Evolutionary conservation across 2,888 invertebrate species (phyloP), one percentile per base, ranked within the genome.

Genomic region (Tolmerus cingulatus): DNA sequence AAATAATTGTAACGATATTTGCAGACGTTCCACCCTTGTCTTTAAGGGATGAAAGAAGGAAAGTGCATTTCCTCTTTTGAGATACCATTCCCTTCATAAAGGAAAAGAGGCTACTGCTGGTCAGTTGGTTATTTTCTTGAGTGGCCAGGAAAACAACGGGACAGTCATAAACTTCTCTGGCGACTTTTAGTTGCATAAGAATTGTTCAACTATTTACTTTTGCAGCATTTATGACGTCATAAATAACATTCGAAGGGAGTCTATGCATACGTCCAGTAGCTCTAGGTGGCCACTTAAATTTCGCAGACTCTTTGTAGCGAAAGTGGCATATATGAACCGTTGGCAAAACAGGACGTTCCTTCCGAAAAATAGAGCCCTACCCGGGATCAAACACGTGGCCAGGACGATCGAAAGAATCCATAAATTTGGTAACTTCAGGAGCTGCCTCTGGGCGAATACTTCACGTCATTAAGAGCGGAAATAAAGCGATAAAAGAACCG

Each of bases 391-490:
- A 23, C 23, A 23, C 43, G 40, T 79, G 66, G 27, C 66, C 12
- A n/a, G 66, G 16, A 46, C 43, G 30, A 51, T 79, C 79, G 40
- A 40, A 51, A 7, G 27, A 19, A 84, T 40, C 82, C 37, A 66
- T 37, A 57, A 57, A 66, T 66, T 82, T 84, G 34, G 37, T 34
- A 23, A 74, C 27, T 84, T 66, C 37, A 40, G 43, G 74, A 30
- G 23, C 85, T 74, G 74, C 30, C 12, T 12, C 57, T 34, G 27
- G 74, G 30, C 37, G 19, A 66, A 40, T 84, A 74, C 46, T 74
- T 74, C 30, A 74, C 43, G 46, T 85, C 85, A 85, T 85, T 85
- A 85, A 85, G 74, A 74, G 43, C 85, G 34, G 43, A 85, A 82
- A 85, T 74, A 74, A 85, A 85, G 74, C 34, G 46, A 74, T 43